Conservation (phyloP, 2,797 vertebrate species). For the Taeniopygia guttata region DNA sequence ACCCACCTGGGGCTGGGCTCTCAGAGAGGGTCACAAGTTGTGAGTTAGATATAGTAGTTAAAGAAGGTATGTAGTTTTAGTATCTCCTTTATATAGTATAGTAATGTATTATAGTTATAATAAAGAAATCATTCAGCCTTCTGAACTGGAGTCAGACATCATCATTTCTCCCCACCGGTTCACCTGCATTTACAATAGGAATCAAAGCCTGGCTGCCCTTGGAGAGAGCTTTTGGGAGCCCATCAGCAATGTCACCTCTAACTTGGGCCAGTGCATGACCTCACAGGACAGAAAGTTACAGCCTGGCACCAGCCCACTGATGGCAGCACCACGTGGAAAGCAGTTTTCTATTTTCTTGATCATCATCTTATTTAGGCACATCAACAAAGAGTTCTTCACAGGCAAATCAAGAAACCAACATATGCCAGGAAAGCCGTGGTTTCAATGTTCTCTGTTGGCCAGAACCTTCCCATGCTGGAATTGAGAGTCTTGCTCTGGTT, state of each 20-base stretch:
- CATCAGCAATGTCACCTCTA: neutral
- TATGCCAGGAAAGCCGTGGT: fast-evolving
- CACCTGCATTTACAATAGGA: too few relatives aligned
- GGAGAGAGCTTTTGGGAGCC: neutral
- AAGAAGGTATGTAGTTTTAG: too few relatives aligned
- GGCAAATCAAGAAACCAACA: neutral
- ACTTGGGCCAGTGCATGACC: neutral
- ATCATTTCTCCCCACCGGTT: too few relatives aligned
- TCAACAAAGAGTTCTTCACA: neutral
- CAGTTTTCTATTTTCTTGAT: neutral
- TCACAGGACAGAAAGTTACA: neutral
- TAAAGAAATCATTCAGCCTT: too few relatives aligned
- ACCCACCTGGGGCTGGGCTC: too few relatives aligned
- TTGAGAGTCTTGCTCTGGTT: neutral
- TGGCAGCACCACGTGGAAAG: neutral
- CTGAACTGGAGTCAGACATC: too few relatives aligned
- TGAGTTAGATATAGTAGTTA: too few relatives aligned
- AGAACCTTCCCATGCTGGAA: neutral
- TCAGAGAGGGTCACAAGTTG: too few relatives aligned
- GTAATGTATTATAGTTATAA: too few relatives aligned
- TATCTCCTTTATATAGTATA: too few relatives aligned
- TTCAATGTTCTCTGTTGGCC: fast-evolving
- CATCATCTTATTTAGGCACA: neutral
- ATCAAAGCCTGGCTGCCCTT: neutral
- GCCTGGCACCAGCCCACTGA: neutral